phyloP scores from a whole-genome alignment of 2,113 vertebrate species.

The Leuciscus idus region DNA sequence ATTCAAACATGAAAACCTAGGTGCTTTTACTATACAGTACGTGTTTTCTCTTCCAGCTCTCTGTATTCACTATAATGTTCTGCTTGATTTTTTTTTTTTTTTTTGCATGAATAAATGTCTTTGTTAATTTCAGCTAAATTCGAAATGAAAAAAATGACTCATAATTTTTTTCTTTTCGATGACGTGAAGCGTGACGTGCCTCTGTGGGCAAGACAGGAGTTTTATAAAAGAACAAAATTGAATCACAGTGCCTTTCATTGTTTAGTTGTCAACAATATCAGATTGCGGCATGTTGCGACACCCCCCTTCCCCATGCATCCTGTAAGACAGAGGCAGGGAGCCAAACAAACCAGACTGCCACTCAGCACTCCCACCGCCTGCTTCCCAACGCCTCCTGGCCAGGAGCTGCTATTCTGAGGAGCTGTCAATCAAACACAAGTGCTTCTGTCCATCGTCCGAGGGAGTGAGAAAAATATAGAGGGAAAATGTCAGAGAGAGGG shows the following conservation, averaged over 20 bases:
- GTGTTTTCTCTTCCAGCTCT: neutral
- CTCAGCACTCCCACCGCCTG: slow-evolving; percentile 61
- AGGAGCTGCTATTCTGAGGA: slow-evolving; percentile 68
- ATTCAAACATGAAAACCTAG: too few relatives aligned
- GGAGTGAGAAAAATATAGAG: slow-evolving; percentile 55
- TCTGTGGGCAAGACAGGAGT: slow-evolving; percentile 10
- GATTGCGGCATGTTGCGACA: slow-evolving; percentile 39
- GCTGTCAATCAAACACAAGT: slow-evolving; percentile 71
- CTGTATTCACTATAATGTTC: neutral
- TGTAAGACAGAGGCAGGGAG: slow-evolving; percentile 59
- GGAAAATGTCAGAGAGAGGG: slow-evolving; percentile 57
- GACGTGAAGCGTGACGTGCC: slow-evolving; percentile 13
- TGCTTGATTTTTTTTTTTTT: neutral
- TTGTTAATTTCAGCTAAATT: slow-evolving; percentile 16
- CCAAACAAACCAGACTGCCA: slow-evolving; percentile 69
- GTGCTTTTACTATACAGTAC: neutral
- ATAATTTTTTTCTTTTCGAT: neutral
- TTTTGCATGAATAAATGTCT: slow-evolving; percentile 1
- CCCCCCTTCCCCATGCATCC: slow-evolving; percentile 16
- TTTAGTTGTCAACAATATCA: slow-evolving; percentile 38
- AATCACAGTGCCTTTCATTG: slow-evolving; percentile 33
- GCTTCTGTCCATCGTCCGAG: slow-evolving; percentile 58
- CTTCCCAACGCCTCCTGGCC: slow-evolving; percentile 67
- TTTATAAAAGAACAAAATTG: slow-evolving; percentile 23
- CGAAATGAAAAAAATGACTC: neutral